These are phyloP conservation scores for Dendrocincla tyrannina DNA, from an alignment of 2,797 vertebrate species.

Conservation along the genomic window DNA sequence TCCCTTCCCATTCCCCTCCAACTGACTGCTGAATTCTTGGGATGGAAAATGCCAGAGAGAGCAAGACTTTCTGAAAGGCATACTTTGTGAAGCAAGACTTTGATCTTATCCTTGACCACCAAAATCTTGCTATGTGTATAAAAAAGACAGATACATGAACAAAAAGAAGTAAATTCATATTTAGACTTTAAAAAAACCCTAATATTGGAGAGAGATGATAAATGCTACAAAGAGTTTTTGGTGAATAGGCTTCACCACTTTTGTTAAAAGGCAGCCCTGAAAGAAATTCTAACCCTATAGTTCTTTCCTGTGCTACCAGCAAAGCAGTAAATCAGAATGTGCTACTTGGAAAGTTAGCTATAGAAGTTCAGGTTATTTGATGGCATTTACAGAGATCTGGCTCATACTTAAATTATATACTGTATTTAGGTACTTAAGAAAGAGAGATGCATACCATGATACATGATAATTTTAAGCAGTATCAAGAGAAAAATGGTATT, in stretches of 20 bases:
- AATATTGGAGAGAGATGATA: not conserved
- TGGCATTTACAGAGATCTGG: conserved; percentile 34
- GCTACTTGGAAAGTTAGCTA: conserved; percentile 12
- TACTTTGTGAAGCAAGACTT: not conserved
- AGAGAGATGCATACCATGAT: not conserved
- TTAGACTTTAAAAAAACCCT: not conserved
- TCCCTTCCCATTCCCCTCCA: not conserved
- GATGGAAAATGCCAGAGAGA: not conserved
- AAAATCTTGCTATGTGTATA: not conserved
- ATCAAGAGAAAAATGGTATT: not conserved
- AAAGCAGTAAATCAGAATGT: conserved; percentile 30
- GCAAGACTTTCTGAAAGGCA: not conserved
- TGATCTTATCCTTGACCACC: not conserved
- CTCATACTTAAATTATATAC: not conserved
- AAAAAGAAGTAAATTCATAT: not conserved
- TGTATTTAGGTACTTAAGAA: conserved; percentile 3
- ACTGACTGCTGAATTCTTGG: not conserved
- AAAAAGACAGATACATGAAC: not conserved
- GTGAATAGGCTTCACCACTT: not conserved
- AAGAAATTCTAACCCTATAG: not conserved
- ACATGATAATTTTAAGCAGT: not conserved
- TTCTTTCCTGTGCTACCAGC: not conserved
- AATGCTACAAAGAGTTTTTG: not conserved
- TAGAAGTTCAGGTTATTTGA: not conserved
- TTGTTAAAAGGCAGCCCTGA: not conserved